Evolutionary conservation across 2,888 invertebrate species (phyloP).

Genomic region (Nymphalis c-album): DNA sequence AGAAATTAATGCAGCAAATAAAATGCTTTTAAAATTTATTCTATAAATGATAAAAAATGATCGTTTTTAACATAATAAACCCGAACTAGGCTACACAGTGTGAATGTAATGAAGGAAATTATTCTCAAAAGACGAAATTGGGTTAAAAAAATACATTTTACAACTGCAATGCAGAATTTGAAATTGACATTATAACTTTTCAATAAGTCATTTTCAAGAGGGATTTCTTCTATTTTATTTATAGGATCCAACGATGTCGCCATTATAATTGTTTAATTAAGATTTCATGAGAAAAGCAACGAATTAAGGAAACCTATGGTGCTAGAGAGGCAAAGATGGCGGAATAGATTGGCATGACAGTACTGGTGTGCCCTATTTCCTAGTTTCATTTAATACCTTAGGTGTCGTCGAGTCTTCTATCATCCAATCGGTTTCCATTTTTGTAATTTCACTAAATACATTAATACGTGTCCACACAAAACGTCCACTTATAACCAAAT

Average conservation of each 20-base stretch:
- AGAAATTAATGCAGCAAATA: not conserved
- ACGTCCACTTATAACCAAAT: constrained; percentile 66
- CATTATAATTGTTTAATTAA: not conserved
- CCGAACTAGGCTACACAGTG: not conserved
- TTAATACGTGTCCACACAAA: constrained; percentile 69
- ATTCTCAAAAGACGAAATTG: constrained; percentile 33
- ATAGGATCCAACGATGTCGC: not conserved
- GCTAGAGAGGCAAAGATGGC: constrained; percentile 72
- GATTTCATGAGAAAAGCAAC: constrained; percentile 13
- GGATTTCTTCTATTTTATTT: not conserved
- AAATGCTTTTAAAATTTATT: not conserved
- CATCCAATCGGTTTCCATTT: constrained; percentile 96
- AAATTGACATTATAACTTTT: not conserved
- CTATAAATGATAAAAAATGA: not conserved
- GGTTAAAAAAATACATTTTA: constrained; percentile 39
- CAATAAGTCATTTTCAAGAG: not conserved
- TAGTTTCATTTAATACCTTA: constrained; percentile 63
- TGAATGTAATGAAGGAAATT: not conserved
- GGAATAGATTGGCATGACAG: constrained; percentile 67
- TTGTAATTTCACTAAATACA: constrained; percentile 85
- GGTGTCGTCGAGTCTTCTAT: constrained; percentile 86
- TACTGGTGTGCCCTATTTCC: constrained; percentile 67
- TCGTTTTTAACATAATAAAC: not conserved
- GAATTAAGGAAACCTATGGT: constrained; percentile 35
- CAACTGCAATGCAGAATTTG: constrained; percentile 42